Evolutionary conservation across 1,140 invertebrate genomes (phyloP).

Genomic region (Neodiprion fabricii): DNA sequence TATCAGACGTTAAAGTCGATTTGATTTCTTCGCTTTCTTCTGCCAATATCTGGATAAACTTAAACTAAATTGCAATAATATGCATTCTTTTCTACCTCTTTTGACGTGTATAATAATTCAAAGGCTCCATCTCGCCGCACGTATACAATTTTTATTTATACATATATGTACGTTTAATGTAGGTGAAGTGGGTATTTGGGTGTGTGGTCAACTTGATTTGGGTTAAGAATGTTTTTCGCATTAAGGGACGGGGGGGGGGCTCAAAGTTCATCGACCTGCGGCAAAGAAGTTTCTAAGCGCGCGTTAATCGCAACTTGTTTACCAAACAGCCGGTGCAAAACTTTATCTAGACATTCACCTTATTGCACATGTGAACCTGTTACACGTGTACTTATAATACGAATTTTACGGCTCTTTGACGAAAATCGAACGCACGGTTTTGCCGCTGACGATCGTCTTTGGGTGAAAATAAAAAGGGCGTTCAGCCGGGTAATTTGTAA

Average conservation of each 20-base stretch:
- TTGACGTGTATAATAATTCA: not conserved
- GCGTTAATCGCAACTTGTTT: not conserved
- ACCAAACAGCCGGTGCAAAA: conserved; percentile 4
- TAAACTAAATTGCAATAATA: too few species aligned
- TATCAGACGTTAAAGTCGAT: too few species aligned
- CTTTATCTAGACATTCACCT: not conserved
- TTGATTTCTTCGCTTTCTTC: too few species aligned
- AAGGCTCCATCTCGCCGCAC: not conserved
- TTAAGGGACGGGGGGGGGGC: not conserved
- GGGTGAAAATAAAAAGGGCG: not conserved
- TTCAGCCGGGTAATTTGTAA: not conserved
- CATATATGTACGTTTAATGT: not conserved
- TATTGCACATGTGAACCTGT: not conserved
- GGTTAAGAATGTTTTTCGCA: conserved; percentile 2
- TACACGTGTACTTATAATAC: too few species aligned
- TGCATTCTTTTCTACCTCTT: too few species aligned
- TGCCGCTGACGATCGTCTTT: not conserved
- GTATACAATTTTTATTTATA: not conserved
- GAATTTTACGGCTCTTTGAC: not conserved
- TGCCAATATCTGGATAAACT: too few species aligned
- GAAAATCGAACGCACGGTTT: not conserved
- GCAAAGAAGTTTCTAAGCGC: not conserved
- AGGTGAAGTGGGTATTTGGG: not conserved
- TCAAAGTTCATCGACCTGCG: too few species aligned
- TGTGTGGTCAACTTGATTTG: not conserved